phyloP scores from a whole-genome alignment of 2,888 invertebrate species.

The Acleris cristana region DNA sequence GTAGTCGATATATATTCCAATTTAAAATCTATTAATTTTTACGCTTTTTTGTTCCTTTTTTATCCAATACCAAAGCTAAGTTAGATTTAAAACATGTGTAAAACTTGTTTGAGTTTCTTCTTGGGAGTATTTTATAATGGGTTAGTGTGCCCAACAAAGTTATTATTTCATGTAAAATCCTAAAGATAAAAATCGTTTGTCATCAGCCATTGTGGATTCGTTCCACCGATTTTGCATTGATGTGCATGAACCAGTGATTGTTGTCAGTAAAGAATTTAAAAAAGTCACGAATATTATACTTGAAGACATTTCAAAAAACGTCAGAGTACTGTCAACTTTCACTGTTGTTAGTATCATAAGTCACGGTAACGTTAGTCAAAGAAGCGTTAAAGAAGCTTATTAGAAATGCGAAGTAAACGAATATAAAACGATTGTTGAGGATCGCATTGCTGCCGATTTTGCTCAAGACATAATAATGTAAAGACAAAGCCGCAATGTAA shows the following conservation, averaged over 20 bases:
- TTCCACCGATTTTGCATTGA: conserved; percentile 51
- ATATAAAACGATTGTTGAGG: conserved; percentile 22
- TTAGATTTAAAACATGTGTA: conserved; percentile 2
- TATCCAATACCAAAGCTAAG: neutral
- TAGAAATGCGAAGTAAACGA: conserved; percentile 2
- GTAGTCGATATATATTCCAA: conserved; percentile 7
- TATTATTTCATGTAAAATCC: conserved; percentile 36
- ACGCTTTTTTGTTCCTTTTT: conserved; percentile 15
- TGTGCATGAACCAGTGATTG: conserved; percentile 40
- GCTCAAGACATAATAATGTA: conserved; percentile 37
- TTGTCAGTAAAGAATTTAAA: conserved; percentile 28
- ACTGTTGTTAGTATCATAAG: conserved; percentile 36
- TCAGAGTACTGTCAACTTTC: conserved; percentile 21
- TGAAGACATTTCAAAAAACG: conserved; percentile 19
- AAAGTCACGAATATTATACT: conserved; percentile 27
- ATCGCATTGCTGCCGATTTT: conserved; percentile 44
- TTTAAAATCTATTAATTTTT: conserved; percentile 20
- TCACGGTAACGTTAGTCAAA: conserved; percentile 29
- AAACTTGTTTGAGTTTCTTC: conserved; percentile 7
- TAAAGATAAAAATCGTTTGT: conserved; percentile 45
- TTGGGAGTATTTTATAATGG: conserved; percentile 1
- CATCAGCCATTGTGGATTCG: conserved; percentile 59
- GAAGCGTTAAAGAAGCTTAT: conserved; percentile 25
- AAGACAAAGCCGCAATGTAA: conserved; percentile 53
- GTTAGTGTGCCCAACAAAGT: conserved; percentile 5